Evolutionary conservation across 1,140 invertebrate genomes (phyloP), one percentile per base, ranked within the genome.

Genomic region (Lepidurus arcticus): DNA sequence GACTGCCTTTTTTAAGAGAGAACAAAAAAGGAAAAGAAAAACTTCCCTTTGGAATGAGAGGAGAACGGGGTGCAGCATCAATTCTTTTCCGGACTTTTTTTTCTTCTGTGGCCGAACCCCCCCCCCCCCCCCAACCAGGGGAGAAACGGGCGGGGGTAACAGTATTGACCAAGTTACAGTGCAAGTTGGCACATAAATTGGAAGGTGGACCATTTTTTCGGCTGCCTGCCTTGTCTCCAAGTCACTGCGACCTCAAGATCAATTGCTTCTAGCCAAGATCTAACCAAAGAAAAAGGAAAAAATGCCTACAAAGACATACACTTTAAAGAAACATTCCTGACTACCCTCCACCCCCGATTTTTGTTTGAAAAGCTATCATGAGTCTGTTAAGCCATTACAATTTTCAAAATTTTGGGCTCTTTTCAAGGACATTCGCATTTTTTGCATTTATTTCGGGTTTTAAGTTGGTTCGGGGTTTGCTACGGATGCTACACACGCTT

Each of bases 191-290:
- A 65, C 53, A 65, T 65, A 65, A 65, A 65, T 65, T 65, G 13
- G 21, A 65, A 65, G 53, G 53, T 21, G 53, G 21, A 13, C 53
- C 16, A n/a, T 65, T 65, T 65, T 65, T 65, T 21, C 53, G 9
- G 53, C 53, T 65, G 53, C 21, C 53, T 65, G 53, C 21, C 53
- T 65, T 65, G 53, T 65, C 53, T 21, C 53, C 53, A 16, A 65
- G 53, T 65, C 53, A 65, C 53, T 65, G 53, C 53, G 53, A 65
- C 53, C 53, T 65, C 53, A 65, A 65, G 53, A 65, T 65, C 53
- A 65, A 65, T 65, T 65, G 53, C 53, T 65, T 65, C 21, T 65
- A 65, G 53, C 53, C 53, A 65, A 65, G 21, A 65, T n/a, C 16
- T 65, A 65, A 65, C 53, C 53, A 65, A 65, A 65, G 53, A 16